Evolutionary conservation across 2,888 invertebrate species (phyloP).

Genomic region (Pegoplata infirma): DNA sequence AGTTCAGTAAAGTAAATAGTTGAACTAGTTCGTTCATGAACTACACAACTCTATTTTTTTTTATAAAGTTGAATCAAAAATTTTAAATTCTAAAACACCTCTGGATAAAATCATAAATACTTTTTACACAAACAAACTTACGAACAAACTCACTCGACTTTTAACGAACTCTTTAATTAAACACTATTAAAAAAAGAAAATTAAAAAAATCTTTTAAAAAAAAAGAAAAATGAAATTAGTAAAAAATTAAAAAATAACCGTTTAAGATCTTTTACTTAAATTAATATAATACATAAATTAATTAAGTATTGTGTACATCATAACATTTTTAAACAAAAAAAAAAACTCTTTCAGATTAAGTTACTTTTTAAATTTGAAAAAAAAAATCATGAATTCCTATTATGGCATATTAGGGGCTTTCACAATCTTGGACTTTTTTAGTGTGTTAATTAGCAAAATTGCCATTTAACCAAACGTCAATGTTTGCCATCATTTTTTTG

Average conservation of each 20-base stretch:
- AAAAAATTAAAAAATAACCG: conserved; percentile 58
- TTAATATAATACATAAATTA: conserved; percentile 21
- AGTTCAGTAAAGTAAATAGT: too few relatives aligned
- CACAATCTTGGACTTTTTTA: too few relatives aligned
- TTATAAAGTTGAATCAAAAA: not conserved
- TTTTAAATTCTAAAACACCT: not conserved
- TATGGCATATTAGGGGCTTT: too few relatives aligned
- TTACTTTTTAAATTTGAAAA: too few relatives aligned
- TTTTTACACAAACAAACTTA: conserved; percentile 24
- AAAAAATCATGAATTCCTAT: too few relatives aligned
- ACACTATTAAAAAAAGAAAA: conserved; percentile 44
- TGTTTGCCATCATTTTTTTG: too few relatives aligned
- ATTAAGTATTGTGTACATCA: conserved; percentile 45
- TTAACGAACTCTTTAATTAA: conserved; percentile 52
- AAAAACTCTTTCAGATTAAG: conserved; percentile 23
- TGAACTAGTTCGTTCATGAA: too few relatives aligned
- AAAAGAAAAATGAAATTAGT: conserved; percentile 37
- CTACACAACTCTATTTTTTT: too few relatives aligned
- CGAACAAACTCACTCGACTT: conserved; percentile 60
- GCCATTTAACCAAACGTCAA: too few relatives aligned
- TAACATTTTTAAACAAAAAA: conserved; percentile 19
- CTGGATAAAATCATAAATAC: conserved; percentile 7
- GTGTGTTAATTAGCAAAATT: too few relatives aligned
- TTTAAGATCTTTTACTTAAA: conserved; percentile 66
- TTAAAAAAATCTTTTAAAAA: conserved; percentile 22